Evolutionary conservation across 2,888 invertebrate genomes (phyloP).

Genomic region (Uloborus plumipes): DNA sequence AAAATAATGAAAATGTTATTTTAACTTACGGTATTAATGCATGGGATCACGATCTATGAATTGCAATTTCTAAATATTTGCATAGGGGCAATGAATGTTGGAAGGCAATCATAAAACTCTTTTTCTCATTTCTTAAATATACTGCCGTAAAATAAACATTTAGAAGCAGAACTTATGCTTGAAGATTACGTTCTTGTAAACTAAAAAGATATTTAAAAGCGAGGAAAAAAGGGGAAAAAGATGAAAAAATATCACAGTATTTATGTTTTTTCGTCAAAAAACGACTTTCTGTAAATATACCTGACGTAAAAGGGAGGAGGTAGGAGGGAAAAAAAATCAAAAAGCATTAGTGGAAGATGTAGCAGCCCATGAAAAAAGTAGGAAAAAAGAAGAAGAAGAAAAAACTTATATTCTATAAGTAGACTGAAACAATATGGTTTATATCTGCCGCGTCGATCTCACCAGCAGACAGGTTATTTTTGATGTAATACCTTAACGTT

Average conservation of each 20-base stretch:
- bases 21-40: no score
- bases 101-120: conserved; percentile 40
- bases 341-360: background rate
- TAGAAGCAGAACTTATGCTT: conserved; percentile 23
- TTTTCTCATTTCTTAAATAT: conserved; percentile 46
- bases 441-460: conserved; percentile 42
- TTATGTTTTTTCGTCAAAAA: conserved; percentile 52
- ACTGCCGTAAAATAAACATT: conserved; percentile 53
- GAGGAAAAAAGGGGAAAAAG: background rate
- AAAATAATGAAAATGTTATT: no score
- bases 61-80: conserved; percentile 7
- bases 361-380: no score
- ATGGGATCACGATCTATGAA: background rate
- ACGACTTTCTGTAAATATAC: conserved; percentile 48
- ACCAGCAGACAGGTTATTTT: conserved; percentile 43
- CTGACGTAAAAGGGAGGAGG: conserved; percentile 10
- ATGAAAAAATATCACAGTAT: conserved; percentile 32
- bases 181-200: conserved; percentile 51
- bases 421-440: conserved; percentile 56
- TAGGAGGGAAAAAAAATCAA: background rate
- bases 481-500: conserved; percentile 30
- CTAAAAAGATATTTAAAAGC: conserved; percentile 35
- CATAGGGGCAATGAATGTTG: conserved; percentile 23
- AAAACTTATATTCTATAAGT: conserved; percentile 41
- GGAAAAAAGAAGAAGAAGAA: conserved; percentile 16